Percentiles rank a stretch among this genome's conserved stretches.
phyloP scores from a whole-genome alignment of 1,140 invertebrate genomes.

The Heliothis virescens region DNA sequence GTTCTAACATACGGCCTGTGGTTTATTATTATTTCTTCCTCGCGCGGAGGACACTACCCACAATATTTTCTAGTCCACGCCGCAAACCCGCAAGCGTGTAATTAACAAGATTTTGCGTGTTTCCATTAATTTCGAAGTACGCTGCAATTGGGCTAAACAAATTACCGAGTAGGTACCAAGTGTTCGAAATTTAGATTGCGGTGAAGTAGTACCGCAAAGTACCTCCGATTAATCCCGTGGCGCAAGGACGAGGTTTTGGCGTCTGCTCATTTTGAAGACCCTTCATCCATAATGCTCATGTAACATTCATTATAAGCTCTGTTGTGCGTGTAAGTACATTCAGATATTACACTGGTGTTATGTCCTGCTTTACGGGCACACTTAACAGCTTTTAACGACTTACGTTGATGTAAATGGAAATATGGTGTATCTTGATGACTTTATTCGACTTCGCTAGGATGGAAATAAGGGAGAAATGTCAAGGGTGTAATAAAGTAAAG shows the following conservation, averaged over 20 bases:
- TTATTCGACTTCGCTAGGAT: conserved; percentile 11
- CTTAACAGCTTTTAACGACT: conserved; percentile 41
- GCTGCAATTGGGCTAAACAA: conserved; percentile 48
- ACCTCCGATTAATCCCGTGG: conserved; percentile 47
- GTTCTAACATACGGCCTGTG: conserved; percentile 1
- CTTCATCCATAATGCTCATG: conserved; percentile 60
- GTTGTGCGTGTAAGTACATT: conserved; percentile 52
- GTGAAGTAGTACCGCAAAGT: conserved; percentile 38
- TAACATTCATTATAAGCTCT: conserved; percentile 60
- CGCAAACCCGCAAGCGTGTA: conserved; percentile 31
- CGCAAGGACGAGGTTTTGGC: conserved; percentile 43
- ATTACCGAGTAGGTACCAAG: conserved; percentile 42
- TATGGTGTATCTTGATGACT: conserved; percentile 24
- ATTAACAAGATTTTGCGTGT: conserved; percentile 48
- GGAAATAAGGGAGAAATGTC: neutral
- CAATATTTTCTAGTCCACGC: conserved; percentile 23
- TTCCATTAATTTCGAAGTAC: conserved; percentile 41
- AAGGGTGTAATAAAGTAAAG: too few species aligned
- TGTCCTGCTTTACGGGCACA: conserved; percentile 43
- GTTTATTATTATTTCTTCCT: conserved; percentile 7
- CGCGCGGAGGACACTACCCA: conserved; percentile 1
- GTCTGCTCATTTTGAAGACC: conserved; percentile 52
- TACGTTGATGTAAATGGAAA: conserved; percentile 36
- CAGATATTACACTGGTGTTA: conserved; percentile 52
- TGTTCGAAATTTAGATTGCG: conserved; percentile 53